phyloP scores from a whole-genome alignment of 1,140 invertebrate genomes.

The Drosophila chauvacae region DNA sequence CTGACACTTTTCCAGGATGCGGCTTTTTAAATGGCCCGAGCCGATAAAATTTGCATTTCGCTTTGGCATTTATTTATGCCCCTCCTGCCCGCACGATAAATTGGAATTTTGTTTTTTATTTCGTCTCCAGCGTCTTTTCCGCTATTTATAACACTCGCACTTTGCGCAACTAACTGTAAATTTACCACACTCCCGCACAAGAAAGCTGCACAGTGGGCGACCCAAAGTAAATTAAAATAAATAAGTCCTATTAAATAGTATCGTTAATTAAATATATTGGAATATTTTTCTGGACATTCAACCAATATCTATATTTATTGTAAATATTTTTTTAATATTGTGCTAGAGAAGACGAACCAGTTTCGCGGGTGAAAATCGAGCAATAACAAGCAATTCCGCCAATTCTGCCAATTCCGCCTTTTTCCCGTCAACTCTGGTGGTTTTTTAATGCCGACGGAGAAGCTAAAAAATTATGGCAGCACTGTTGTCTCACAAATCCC shows the following conservation, averaged over 20 bases:
- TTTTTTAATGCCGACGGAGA: too few species aligned
- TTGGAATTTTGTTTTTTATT: constrained; percentile 20
- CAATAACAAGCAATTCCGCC: constrained; percentile 18
- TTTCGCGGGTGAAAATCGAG: constrained; percentile 18
- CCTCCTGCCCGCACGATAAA: constrained; percentile 13
- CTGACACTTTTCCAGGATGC: constrained; percentile 66
- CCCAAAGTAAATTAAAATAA: background rate
- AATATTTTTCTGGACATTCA: constrained; percentile 1
- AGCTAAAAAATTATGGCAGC: too few species aligned
- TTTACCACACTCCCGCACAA: constrained; percentile 37
- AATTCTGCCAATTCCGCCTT: too few species aligned
- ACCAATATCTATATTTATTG: constrained; percentile 14
- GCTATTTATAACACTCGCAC: constrained; percentile 66
- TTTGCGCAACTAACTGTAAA: constrained; percentile 75
- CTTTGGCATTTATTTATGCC: constrained; percentile 15
- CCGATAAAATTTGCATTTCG: constrained; percentile 27
- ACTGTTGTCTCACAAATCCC: too few species aligned
- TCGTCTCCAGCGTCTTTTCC: constrained; percentile 35
- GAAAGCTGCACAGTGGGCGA: constrained; percentile 1
- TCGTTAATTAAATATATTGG: background rate
- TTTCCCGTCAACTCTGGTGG: too few species aligned
- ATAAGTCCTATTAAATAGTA: background rate
- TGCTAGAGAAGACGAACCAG: background rate
- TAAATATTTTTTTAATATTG: constrained; percentile 6
- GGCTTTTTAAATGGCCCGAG: constrained; percentile 55